These are phyloP conservation scores for Halyomorpha halys DNA, from an alignment of 1,140 invertebrate species.

Conservation along the genomic window DNA sequence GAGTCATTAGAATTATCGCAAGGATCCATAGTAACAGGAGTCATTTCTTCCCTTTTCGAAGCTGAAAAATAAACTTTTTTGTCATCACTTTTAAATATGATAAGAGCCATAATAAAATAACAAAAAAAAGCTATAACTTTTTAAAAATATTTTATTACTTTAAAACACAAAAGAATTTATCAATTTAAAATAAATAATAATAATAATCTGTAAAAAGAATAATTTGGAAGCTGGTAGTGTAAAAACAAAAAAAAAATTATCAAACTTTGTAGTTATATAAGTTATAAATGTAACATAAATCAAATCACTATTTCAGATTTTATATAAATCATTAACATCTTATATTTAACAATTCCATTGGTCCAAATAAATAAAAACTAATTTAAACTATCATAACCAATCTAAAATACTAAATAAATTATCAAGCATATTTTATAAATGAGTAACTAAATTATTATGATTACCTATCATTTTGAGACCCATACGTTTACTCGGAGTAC, in stretches of 20 bases:
- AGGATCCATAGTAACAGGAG: constrained; percentile 26
- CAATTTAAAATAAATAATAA: too few species aligned
- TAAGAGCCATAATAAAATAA: not conserved
- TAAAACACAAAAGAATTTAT: not conserved
- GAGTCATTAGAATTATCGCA: constrained; percentile 79
- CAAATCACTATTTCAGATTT: too few species aligned
- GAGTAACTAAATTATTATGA: not conserved
- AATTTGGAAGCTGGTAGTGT: not conserved
- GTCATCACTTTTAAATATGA: not conserved
- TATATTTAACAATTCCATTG: too few species aligned
- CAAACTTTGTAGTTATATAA: too few species aligned
- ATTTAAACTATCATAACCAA: too few species aligned
- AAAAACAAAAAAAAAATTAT: not conserved
- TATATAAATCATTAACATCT: too few species aligned
- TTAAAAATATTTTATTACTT: not conserved
- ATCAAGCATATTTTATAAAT: not conserved
- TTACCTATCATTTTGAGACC: not conserved
- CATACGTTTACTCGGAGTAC: constrained; percentile 15
- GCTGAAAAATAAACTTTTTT: constrained; percentile 5
- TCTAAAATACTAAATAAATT: too few species aligned
- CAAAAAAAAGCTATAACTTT: not conserved
- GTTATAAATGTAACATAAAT: too few species aligned
- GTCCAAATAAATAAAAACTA: too few species aligned
- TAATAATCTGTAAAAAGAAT: too few species aligned
- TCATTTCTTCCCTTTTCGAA: constrained; percentile 20